phyloP scores from a whole-genome alignment of 1,140 invertebrate species.

The Gryllus bimaculatus region DNA sequence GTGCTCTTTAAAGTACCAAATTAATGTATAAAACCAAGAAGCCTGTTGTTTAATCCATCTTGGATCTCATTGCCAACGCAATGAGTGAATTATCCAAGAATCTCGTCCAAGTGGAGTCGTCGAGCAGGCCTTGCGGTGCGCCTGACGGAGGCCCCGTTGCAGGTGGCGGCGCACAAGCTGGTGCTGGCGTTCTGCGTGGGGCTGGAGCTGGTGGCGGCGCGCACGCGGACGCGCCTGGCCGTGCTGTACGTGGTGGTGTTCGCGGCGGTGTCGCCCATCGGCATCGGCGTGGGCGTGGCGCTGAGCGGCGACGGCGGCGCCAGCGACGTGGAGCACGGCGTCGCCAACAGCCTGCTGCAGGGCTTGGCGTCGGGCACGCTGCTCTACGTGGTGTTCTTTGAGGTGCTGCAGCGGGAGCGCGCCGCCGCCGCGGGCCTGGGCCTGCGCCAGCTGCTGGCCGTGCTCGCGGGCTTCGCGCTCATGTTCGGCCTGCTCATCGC shows the following conservation, averaged over 20 bases:
- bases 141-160: too few relatives aligned
- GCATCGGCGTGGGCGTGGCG: conserved; percentile 58
- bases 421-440: conserved; percentile 23
- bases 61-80: too few relatives aligned
- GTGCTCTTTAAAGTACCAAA: too few relatives aligned
- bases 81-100: too few relatives aligned
- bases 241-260: conserved; percentile 65
- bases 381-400: conserved; percentile 85
- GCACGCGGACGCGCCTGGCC: conserved; percentile 48
- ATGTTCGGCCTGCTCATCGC: conserved; percentile 36
- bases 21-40: too few relatives aligned
- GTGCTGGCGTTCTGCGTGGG: conserved; percentile 83
- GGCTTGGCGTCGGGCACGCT: conserved; percentile 79
- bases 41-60: too few relatives aligned
- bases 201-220: conserved; percentile 60
- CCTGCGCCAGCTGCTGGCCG: conserved; percentile 34
- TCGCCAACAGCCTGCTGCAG: conserved; percentile 42
- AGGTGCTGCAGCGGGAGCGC: conserved; percentile 40
- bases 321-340: conserved; percentile 6
- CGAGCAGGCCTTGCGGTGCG: conserved; percentile 77
- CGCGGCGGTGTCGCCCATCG: conserved; percentile 67
- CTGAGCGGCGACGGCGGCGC: conserved; percentile 41
- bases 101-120: too few relatives aligned
- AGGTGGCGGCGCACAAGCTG: conserved; percentile 68
- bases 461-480: conserved; percentile 34